phyloP scores from a whole-genome alignment of 2,113 vertebrate species.

The Ctenodactylus gundi region DNA sequence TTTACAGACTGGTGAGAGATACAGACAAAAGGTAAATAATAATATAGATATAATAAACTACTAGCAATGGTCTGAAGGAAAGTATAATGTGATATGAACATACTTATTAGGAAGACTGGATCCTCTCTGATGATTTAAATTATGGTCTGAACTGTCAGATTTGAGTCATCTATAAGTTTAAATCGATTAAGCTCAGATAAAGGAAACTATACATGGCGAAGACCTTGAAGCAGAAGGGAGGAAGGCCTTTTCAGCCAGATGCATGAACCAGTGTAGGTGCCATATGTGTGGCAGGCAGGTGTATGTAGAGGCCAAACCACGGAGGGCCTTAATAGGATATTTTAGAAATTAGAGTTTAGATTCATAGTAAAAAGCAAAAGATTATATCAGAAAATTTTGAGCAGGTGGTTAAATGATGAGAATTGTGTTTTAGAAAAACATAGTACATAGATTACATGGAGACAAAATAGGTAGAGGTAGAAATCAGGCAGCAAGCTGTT shows the following conservation, averaged over 20 bases:
- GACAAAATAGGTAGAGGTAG: background rate
- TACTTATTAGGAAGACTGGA: background rate
- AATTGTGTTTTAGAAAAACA: background rate
- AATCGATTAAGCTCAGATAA: background rate
- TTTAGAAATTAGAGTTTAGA: background rate
- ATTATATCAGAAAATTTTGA: conserved; percentile 5
- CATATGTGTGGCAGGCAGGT: too few species aligned
- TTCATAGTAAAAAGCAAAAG: background rate
- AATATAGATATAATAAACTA: background rate
- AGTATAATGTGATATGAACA: background rate
- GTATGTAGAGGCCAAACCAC: too few species aligned
- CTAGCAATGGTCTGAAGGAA: background rate
- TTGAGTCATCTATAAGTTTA: background rate
- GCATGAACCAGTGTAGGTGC: too few species aligned
- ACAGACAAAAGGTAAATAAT: conserved; percentile 9
- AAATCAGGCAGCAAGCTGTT: background rate
- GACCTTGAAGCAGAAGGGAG: background rate
- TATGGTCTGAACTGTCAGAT: conserved; percentile 16
- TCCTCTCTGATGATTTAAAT: background rate
- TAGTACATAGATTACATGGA: background rate
- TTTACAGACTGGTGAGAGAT: background rate
- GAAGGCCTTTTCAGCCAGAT: background rate
- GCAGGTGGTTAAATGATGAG: background rate
- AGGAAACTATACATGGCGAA: background rate
- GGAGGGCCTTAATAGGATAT: too few species aligned